These are phyloP conservation scores for Etia nguti DNA, from an alignment of 2,113 vertebrate species.

Conservation along the genomic window DNA sequence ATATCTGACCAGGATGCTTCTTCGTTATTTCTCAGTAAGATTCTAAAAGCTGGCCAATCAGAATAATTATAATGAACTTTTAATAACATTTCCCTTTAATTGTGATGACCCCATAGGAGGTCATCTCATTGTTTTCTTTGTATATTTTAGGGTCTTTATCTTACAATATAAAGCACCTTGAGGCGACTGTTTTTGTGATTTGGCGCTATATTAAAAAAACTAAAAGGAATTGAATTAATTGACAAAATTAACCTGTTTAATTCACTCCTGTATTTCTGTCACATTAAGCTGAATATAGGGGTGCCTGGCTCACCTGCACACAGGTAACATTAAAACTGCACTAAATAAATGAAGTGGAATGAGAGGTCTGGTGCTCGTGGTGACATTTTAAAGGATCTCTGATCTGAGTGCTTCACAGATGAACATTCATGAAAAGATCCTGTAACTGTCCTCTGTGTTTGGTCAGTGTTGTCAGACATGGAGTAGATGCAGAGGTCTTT, in stretches of 20 bases:
- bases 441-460: neutral
- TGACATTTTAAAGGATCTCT: neutral
- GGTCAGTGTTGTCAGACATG: neutral
- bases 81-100: neutral
- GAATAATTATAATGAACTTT: neutral
- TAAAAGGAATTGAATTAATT: neutral
- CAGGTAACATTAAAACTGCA: neutral
- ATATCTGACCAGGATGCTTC: neutral
- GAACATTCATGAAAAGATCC: neutral
- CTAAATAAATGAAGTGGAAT: neutral
- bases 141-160: neutral
- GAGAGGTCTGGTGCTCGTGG: neutral
- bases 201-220: neutral
- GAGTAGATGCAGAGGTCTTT: neutral
- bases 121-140: neutral
- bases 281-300: neutral
- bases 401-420: neutral
- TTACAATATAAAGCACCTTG: neutral
- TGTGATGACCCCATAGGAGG: neutral
- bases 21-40: neutral
- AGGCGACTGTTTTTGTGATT: neutral
- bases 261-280: neutral
- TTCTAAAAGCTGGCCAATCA: neutral
- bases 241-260: neutral
- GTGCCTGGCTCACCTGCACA: neutral